Conservation (phyloP, 2,888 invertebrate species). For the Hirudinaria manillensis region DNA sequence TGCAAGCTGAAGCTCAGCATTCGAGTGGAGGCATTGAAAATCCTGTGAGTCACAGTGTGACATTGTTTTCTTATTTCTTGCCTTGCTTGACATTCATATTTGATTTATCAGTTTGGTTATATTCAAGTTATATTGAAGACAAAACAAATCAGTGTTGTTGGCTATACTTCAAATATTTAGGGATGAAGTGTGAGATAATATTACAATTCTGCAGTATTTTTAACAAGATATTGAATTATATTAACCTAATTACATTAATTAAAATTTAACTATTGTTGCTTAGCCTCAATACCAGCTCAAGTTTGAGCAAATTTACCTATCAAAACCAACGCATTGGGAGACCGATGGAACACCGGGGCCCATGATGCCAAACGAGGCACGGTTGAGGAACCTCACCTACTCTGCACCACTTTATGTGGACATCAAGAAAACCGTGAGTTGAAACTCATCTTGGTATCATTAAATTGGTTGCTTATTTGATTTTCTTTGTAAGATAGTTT, state of each 20-base stretch:
- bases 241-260: constrained; percentile 37
- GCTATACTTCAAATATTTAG: too few species aligned
- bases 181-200: neutral
- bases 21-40: constrained; percentile 73
- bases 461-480: neutral
- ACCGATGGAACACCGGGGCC: constrained; percentile 98
- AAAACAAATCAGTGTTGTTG: neutral
- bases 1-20: constrained; percentile 94
- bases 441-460: neutral
- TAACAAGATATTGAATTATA: neutral
- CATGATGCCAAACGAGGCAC: constrained; percentile 98
- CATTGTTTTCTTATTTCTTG: neutral
- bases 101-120: neutral
- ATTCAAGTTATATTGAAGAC: neutral
- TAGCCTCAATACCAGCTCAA: constrained; percentile 82
- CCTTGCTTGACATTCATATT: neutral
- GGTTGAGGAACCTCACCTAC: constrained; percentile 90
- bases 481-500: neutral
- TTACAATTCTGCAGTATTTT: too few species aligned
- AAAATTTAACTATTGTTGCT: neutral
- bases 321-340: constrained; percentile 99
- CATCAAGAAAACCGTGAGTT: constrained; percentile 89
- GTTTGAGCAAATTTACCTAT: constrained; percentile 97
- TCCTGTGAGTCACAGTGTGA: constrained; percentile 44
- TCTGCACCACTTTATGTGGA: constrained; percentile 98